Evolutionary conservation across 2,888 invertebrate genomes (phyloP).

Genomic region (Drosophila fungiperda): DNA sequence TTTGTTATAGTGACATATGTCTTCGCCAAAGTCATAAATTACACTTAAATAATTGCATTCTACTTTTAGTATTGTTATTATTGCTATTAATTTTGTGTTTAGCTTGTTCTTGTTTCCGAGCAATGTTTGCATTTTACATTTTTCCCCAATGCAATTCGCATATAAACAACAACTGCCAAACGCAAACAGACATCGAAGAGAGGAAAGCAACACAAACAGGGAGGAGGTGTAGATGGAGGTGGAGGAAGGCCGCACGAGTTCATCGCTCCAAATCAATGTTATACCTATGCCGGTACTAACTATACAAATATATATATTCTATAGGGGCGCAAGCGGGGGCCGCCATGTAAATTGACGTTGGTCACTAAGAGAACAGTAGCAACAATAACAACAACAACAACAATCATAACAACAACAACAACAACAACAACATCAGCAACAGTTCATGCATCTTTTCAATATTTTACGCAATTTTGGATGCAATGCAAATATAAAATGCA

Average conservation of each 20-base stretch:
- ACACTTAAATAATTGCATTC: constrained; percentile 67
- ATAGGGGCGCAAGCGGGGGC: not conserved
- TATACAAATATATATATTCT: constrained; percentile 2
- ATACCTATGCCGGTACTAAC: constrained; percentile 40
- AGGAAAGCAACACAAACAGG: constrained; percentile 5
- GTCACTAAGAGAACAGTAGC: constrained; percentile 22
- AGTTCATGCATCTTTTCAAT: constrained; percentile 56
- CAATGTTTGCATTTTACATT: constrained; percentile 58
- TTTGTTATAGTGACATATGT: constrained; percentile 37
- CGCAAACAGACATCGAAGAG: constrained; percentile 8
- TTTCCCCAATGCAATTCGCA: constrained; percentile 46
- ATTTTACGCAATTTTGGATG: constrained; percentile 53
- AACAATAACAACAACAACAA: constrained; percentile 13
- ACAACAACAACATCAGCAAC: constrained; percentile 8
- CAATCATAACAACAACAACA: constrained; percentile 12
- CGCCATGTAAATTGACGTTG: constrained; percentile 11
- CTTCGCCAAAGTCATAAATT: constrained; percentile 38
- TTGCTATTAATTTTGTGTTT: constrained; percentile 23
- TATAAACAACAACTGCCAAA: constrained; percentile 54
- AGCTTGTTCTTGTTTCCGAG: constrained; percentile 21
- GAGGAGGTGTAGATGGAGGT: constrained; percentile 20
- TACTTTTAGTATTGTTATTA: constrained; percentile 42
- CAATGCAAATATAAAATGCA: constrained; percentile 47
- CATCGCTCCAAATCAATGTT: constrained; percentile 84
- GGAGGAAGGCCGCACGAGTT: constrained; percentile 70